Evolutionary conservation across 2,797 vertebrate genomes (phyloP).

Genomic region (Coranthus polyacanthus): DNA sequence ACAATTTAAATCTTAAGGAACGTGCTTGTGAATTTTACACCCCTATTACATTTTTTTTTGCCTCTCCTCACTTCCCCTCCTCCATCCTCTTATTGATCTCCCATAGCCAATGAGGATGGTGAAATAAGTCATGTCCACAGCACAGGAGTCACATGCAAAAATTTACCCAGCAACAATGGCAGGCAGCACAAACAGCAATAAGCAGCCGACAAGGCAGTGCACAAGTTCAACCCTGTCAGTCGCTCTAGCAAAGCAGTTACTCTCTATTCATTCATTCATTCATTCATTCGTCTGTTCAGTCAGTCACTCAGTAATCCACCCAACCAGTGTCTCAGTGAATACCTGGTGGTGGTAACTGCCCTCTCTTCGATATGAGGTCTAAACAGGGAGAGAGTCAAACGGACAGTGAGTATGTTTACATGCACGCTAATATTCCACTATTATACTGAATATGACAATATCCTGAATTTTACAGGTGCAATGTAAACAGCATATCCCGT

Average conservation of each 20-base stretch:
- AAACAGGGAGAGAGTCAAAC: slow-evolving; percentile 72
- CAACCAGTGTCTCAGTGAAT: slow-evolving; percentile 53
- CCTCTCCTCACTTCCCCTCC: slow-evolving; percentile 1
- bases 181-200: slow-evolving; percentile 44
- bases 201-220: slow-evolving; percentile 31
- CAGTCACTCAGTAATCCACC: slow-evolving; percentile 27
- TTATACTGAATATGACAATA: too few relatives aligned
- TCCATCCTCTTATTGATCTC: slow-evolving; percentile 33
- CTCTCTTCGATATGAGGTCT: slow-evolving; percentile 87
- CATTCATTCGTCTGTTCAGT: slow-evolving; percentile 1
- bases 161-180: slow-evolving; percentile 56
- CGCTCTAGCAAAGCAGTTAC: slow-evolving; percentile 3
- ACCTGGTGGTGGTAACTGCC: slow-evolving; percentile 89
- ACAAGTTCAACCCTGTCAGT: background rate
- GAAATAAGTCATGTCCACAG: slow-evolving; percentile 55
- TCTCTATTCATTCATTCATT: slow-evolving; percentile 20
- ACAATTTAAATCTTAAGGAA: slow-evolving; percentile 36
- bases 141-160: slow-evolving; percentile 68
- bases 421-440: too few relatives aligned
- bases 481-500: too few relatives aligned
- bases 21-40: slow-evolving; percentile 29
- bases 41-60: slow-evolving; percentile 9
- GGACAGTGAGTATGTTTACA: slow-evolving; percentile 13
- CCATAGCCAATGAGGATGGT: slow-evolving; percentile 37
- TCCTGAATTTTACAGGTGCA: too few relatives aligned